Evolutionary conservation across 2,797 vertebrate species (phyloP), one percentile per base, ranked within the genome.

Genomic region (Crocodylus rhombifer): DNA sequence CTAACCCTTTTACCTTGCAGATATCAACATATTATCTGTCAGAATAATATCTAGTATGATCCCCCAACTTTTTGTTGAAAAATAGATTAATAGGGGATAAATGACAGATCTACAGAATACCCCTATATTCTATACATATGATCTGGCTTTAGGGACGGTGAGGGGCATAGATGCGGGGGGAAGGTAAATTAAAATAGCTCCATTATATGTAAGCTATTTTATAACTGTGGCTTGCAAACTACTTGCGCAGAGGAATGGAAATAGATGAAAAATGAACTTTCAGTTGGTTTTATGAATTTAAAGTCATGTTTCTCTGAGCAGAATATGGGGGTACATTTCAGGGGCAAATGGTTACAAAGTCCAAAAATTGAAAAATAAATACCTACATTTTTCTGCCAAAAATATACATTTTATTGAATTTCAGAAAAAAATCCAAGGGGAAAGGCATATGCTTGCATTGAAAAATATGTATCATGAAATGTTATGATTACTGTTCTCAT

Each of bases 221-320:
- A 30, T 67, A 30, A 30, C n/a, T 17, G 9, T n/a, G 30, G 42
- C 42, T 51, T 51, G 42, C 1, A 61, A 26, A 8, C 76, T 64
- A 58, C 33, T 88, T 80, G 55, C 9, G 10, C 30, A 30, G 64
- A n/a, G n/a, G 79, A 75, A 55, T 26, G 4, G 87, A 91, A 92
- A 82, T 57, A 20, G 5, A 14, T 75, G 55, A 84, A 28, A 91
- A 64, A 1, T 2, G 51, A 4, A 6, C 69, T 89, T 6, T 80
- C 16, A 26, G 33, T 23, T 0, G 0, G 69, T 60, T 14, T 67
- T 51, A 63, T 16, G 13, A 73, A 63, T 7, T 71, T 82, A 25
- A 18, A 79, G 69, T 1, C 1, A 0, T 36, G 0, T 84, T 84
- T 88, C 23, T 84, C 2, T 12, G 28, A 56, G 6, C 6, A 33